Evolutionary conservation across 2,888 invertebrate species (phyloP), one percentile per base, ranked within the genome.

Genomic region (Spisula solida): DNA sequence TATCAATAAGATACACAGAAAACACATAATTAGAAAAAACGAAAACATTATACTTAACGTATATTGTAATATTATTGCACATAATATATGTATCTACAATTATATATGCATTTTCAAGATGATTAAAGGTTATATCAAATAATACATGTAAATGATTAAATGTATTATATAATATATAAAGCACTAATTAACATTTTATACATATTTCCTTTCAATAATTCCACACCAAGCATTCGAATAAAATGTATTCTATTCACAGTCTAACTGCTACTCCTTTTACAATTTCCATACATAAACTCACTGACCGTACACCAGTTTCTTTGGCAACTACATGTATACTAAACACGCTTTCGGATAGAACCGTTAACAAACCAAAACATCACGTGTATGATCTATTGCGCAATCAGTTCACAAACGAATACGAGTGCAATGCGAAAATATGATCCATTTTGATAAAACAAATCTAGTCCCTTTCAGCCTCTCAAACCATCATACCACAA

Each of bases 41-140:
- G 75, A 31, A 60, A 75, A 75, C 25, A 34, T 75, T 18, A 31
- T 31, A 31, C 16, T 75, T 18, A 75, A 31, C 12, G 5, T 75
- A 75, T 75, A 31, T 10, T 14, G 18, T 34, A 31, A 75, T 34
- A 75, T 31, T 75, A 75, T 75, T 75, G 75, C 75, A 75, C 75
- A 31, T 75, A 75, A 75, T 75, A 75, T 31, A 75, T 16, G 75
- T 75, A 75, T 75, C 75, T 75, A 75, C 34, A 75, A 31, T 16
- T 31, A 18, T 75, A 34, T 31, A 75, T 41, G 41, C 34, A 75
- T 31, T 34, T 51, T 66, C 25, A 66, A 66, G 25, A 66, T 66
- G 60, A 66, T 66, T 25, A 66, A 66, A 66, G 60, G 60, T 66
- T 66, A 66, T 66, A 66, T 66, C 10, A 66, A 66, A 66, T 25